Percentiles rank a stretch among this genome's conserved stretches.
These are phyloP conservation scores for Serrognathus titanus DNA, from an alignment of 2,888 invertebrate genomes.

Conservation along the genomic window DNA sequence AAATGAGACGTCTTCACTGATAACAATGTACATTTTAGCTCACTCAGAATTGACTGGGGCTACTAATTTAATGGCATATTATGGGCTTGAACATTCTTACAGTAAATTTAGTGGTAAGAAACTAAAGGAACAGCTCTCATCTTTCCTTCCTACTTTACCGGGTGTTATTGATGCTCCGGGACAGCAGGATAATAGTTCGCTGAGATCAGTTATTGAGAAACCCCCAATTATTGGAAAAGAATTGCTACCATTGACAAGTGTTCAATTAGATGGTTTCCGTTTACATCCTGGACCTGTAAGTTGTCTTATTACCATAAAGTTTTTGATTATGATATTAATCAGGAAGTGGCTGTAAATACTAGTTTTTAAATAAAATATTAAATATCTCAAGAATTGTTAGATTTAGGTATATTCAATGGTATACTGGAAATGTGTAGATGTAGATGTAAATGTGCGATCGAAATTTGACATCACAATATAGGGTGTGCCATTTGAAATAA, in stretches of 20 bases:
- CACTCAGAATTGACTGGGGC: slow-evolving; percentile 93
- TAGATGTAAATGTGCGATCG: no score
- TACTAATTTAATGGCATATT: slow-evolving; percentile 94
- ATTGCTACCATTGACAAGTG: slow-evolving; percentile 77
- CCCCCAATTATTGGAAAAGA: slow-evolving; percentile 92
- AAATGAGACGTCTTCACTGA: not conserved
- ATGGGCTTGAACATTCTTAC: slow-evolving; percentile 95
- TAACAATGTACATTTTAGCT: slow-evolving; percentile 51
- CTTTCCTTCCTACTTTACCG: slow-evolving; percentile 91
- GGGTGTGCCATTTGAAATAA: no score
- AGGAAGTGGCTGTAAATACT: no score
- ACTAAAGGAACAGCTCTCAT: slow-evolving; percentile 89
- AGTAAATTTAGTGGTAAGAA: slow-evolving; percentile 97
- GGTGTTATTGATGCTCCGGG: slow-evolving; percentile 94
- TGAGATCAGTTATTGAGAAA: slow-evolving; percentile 92
- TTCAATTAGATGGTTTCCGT: slow-evolving; percentile 89
- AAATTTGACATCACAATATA: no score
- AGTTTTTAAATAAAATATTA: no score
- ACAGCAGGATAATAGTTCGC: slow-evolving; percentile 79
- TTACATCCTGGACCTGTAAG: slow-evolving; percentile 86
- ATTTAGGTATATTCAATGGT: no score
- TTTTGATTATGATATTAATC: no score
- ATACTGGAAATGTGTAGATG: no score
- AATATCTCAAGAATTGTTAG: no score
- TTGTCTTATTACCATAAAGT: slow-evolving; percentile 6